Evolutionary conservation across 1,140 invertebrate genomes (phyloP).

Genomic region (Drosophila grimshawi): DNA sequence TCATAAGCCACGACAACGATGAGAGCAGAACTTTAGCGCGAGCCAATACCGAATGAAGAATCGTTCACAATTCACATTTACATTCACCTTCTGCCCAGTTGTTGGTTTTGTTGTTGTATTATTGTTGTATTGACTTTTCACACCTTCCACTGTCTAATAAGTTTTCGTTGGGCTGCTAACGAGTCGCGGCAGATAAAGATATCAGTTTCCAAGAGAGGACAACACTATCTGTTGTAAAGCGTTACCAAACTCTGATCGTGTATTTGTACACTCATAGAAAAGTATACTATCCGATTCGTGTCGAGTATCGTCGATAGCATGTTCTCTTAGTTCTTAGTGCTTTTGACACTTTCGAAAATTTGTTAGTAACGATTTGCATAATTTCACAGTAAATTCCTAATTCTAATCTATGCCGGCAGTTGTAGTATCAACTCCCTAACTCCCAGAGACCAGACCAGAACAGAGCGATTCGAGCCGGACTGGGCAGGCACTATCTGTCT

Average conservation of each 20-base stretch:
- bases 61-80: slow-evolving; percentile 41
- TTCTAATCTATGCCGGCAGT: slow-evolving; percentile 55
- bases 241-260: background rate
- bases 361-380: slow-evolving; percentile 73
- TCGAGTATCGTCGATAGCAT: background rate
- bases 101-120: background rate
- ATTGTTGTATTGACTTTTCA: slow-evolving; percentile 55
- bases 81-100: slow-evolving; percentile 12
- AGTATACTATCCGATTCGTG: slow-evolving; percentile 11
- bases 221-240: slow-evolving; percentile 33
- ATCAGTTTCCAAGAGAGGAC: slow-evolving; percentile 63
- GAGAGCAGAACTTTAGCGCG: slow-evolving; percentile 75
- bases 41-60: slow-evolving; percentile 52
- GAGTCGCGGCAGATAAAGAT: slow-evolving; percentile 60
- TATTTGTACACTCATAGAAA: background rate
- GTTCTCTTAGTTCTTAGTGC: slow-evolving; percentile 25
- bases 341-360: slow-evolving; percentile 77
- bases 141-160: slow-evolving; percentile 63
- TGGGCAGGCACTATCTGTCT: background rate
- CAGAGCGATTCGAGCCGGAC: background rate
- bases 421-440: slow-evolving; percentile 29
- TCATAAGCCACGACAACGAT: slow-evolving; percentile 33
- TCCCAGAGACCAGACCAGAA: slow-evolving; percentile 5
- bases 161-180: slow-evolving; percentile 53
- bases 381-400: slow-evolving; percentile 78